Conservation (phyloP, 2,113 vertebrate genomes). For the Bufo bufo region DNA sequence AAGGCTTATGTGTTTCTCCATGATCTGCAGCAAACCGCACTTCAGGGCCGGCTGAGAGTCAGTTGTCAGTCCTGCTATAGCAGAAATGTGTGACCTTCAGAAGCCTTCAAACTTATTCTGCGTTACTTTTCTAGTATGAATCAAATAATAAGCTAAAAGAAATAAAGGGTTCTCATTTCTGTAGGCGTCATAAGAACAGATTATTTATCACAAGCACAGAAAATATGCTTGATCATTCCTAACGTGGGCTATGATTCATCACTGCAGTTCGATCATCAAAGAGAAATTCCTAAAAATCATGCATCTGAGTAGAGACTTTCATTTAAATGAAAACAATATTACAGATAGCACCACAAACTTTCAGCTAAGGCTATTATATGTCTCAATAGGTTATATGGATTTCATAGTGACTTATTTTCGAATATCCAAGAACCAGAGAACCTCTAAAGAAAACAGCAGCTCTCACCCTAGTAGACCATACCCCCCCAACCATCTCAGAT, state of each 20-base stretch:
- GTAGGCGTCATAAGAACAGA: slow-evolving; percentile 37
- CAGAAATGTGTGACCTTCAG: slow-evolving; percentile 29
- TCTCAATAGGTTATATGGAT: too few relatives aligned
- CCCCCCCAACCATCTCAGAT: too few relatives aligned
- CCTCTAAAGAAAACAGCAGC: too few relatives aligned
- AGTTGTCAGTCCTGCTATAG: not conserved
- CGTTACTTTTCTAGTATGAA: not conserved
- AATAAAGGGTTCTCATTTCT: slow-evolving; percentile 23
- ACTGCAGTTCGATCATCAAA: not conserved
- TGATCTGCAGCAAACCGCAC: not conserved
- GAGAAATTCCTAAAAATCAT: not conserved
- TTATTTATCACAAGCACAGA: slow-evolving; percentile 29
- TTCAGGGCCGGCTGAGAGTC: not conserved
- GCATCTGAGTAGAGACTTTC: not conserved
- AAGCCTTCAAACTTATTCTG: slow-evolving; percentile 5
- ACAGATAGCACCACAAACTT: not conserved
- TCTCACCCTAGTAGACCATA: too few relatives aligned
- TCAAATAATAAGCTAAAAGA: not conserved
- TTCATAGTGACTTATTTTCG: too few relatives aligned
- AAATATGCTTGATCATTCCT: slow-evolving; percentile 33
- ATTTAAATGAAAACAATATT: not conserved
- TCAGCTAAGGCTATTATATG: too few relatives aligned
- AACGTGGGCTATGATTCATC: slow-evolving; percentile 23
- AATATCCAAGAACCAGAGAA: too few relatives aligned
- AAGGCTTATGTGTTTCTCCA: not conserved